Evolutionary conservation across 2,113 vertebrate species (phyloP).

Genomic region (Prunella fulvescens): DNA sequence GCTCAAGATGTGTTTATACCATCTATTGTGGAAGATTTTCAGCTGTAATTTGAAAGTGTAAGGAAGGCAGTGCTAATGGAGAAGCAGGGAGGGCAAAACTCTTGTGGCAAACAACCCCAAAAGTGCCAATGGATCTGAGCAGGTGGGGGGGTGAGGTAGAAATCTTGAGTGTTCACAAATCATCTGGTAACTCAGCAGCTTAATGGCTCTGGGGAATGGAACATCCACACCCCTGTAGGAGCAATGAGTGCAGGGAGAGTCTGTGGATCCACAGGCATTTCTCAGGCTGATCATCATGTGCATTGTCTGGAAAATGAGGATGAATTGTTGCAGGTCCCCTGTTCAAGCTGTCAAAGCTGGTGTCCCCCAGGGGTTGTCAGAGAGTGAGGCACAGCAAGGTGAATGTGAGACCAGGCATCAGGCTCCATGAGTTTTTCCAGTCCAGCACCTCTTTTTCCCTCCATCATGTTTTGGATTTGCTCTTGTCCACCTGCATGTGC

Average conservation of each 20-base stretch:
- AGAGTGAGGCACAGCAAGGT: neutral
- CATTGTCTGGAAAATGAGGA: neutral
- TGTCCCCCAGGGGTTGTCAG: neutral
- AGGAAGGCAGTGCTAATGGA: neutral
- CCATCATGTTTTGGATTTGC: neutral
- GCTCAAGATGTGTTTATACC: neutral
- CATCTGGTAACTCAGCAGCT: neutral
- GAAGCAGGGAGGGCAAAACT: neutral
- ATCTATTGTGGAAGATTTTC: neutral
- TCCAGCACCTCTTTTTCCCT: neutral
- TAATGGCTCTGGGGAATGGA: accelerated
- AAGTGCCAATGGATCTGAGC: neutral
- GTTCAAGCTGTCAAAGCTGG: neutral
- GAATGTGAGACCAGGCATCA: neutral
- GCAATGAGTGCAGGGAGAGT: neutral
- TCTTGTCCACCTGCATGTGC: neutral
- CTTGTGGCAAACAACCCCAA: neutral
- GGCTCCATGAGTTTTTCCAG: neutral
- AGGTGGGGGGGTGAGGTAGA: neutral
- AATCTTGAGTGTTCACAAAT: neutral
- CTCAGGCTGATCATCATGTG: neutral
- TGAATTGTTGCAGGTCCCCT: neutral
- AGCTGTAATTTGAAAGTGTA: neutral
- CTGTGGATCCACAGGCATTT: neutral
- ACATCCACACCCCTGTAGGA: neutral